Conservation (phyloP, 2,113 vertebrate species). For the Cepphus grylle region DNA sequence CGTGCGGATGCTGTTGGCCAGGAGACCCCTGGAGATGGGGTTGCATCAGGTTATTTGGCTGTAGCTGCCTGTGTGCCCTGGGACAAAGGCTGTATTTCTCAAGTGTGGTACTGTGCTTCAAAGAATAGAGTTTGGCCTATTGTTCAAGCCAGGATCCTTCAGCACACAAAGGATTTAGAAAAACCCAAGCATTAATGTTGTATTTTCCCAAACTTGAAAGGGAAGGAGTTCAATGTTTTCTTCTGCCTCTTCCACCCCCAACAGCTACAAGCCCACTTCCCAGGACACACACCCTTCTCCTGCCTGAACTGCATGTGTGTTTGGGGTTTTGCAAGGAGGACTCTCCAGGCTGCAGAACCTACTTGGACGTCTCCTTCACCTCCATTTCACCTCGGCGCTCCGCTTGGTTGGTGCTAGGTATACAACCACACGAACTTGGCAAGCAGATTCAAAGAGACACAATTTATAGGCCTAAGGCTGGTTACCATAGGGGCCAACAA, state of each 20-base stretch:
- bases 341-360: background rate
- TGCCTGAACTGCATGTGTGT: background rate
- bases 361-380: background rate
- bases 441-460: background rate
- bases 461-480: background rate
- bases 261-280: background rate
- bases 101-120: background rate
- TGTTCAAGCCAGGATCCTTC: background rate
- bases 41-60: background rate
- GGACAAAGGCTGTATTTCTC: background rate
- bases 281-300: background rate
- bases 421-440: background rate
- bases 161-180: background rate
- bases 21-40: background rate
- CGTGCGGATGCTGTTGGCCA: accelerated
- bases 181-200: background rate
- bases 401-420: background rate
- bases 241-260: background rate
- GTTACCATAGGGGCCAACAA: background rate
- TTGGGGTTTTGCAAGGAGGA: background rate
- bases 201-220: background rate
- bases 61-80: background rate
- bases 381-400: background rate
- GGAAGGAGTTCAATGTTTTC: background rate
- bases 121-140: background rate